phyloP scores from a whole-genome alignment of 35 echinoderm and acorn worm genomes.

The Patiria miniata region DNA sequence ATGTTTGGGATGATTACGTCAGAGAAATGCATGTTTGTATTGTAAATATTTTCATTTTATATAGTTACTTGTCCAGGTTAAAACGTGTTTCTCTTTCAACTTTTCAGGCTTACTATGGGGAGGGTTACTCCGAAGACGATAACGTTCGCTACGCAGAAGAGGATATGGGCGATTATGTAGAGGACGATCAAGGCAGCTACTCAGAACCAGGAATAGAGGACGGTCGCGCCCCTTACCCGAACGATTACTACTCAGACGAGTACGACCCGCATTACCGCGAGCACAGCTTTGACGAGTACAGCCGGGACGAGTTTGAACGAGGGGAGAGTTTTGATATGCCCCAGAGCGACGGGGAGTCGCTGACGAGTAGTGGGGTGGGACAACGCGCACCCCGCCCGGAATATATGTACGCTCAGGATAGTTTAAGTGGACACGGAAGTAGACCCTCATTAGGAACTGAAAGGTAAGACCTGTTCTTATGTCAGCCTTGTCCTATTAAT shows the following conservation, averaged over 20 bases:
- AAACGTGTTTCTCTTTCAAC: neutral
- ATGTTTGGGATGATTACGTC: no score
- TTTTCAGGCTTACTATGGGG: slow-evolving; percentile 1
- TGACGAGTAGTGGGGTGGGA: slow-evolving; percentile 17
- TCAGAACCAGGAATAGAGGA: slow-evolving; percentile 16
- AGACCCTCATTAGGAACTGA: slow-evolving; percentile 54
- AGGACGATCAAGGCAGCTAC: slow-evolving; percentile 19
- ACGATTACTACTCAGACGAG: slow-evolving; percentile 24
- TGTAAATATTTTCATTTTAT: no score
- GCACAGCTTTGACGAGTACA: slow-evolving; percentile 48
- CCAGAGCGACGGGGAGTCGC: slow-evolving; percentile 53
- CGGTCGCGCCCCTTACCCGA: neutral
- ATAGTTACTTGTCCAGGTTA: no score
- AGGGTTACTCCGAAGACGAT: slow-evolving; percentile 9
- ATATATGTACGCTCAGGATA: slow-evolving; percentile 48
- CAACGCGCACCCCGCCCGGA: neutral
- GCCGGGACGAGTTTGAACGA: slow-evolving; percentile 36
- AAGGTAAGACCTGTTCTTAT: slow-evolving; percentile 20
- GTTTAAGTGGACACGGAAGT: slow-evolving; percentile 41
- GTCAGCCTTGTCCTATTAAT: no score
- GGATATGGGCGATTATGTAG: slow-evolving; percentile 27
- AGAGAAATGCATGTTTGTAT: no score
- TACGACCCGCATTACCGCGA: slow-evolving; percentile 25
- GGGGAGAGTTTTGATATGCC: slow-evolving; percentile 58
- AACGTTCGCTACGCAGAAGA: neutral